Evolutionary conservation across 2,113 vertebrate species (phyloP), one percentile per base, ranked within the genome.

Genomic region (Urocynchramus pylzowi): DNA sequence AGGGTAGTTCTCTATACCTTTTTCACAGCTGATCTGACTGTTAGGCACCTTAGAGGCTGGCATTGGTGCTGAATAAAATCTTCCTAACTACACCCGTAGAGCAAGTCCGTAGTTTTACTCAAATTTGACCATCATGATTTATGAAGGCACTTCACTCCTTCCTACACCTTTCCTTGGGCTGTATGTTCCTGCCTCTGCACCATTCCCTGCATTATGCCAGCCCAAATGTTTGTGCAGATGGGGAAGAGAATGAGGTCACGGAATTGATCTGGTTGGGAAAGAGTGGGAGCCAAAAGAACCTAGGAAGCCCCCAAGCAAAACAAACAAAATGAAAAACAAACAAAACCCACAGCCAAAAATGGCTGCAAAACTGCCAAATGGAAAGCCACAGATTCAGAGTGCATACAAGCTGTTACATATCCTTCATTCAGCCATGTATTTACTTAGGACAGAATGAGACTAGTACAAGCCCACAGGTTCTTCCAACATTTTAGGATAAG

Each of bases 221-320:
- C 24, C 71, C 91, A 95, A 96, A 96, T 90, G 73, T 92, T 93
- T 91, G 89, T 93, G 84, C 93, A 95, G 91, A 95, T 81, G 95
- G 96, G 85, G 44, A 95, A 70, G 80, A 68, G 64, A 87, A 92
- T 81, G 80, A 95, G 91, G 86, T 95, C 86, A 95, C 0, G 0
- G 56, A 93, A 90, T 18, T 78, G 76, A 90, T 90, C 71, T 70
- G 39, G 86, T 31, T 84, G 76, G 79, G 70, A 69, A 76, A 87
- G 92, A 87, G 23, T 8, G 5, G 42, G 27, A 96, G 93, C 94
- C 95, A 97, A 84, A 85, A 94, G 88, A 96, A 88, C 28, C 50
- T 68, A 84, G 47, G 94, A 93, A 95, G 80, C 56, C 47, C 81
- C 37, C 86, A 92, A 84, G 83, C 68, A 95, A 95, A 90, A 95